A percentile compares a stretch with the other conserved stretches of the same genome.
phyloP scores from a whole-genome alignment of 2,797 vertebrate species.

The Hoplostethus atlanticus region DNA sequence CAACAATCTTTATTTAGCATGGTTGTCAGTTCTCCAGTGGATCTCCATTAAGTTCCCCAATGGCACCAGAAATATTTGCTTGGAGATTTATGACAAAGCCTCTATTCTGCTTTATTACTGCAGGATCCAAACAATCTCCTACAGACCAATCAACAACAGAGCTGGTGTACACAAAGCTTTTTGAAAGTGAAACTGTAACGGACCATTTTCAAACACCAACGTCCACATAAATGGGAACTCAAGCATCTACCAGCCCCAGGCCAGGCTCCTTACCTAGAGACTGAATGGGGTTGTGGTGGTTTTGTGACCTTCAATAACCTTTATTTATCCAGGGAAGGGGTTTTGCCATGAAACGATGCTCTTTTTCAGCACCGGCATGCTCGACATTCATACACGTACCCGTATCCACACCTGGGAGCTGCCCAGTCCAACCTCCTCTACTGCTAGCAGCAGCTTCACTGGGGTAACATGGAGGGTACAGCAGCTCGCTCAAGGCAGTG shows the following conservation, averaged over 20 bases:
- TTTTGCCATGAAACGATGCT: background rate
- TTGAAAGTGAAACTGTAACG: background rate
- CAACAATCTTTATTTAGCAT: no score
- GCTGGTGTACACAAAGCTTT: background rate
- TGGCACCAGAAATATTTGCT: no score
- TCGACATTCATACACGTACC: background rate
- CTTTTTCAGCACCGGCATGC: background rate
- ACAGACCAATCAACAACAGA: background rate
- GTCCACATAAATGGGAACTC: background rate
- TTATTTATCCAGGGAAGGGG: background rate
- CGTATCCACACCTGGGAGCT: background rate
- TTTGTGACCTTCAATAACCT: background rate
- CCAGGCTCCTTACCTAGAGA: background rate
- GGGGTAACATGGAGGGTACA: background rate
- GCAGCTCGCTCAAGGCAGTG: no score
- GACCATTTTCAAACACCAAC: background rate
- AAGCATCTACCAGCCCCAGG: background rate
- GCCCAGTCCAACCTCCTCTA: background rate
- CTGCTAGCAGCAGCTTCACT: background rate
- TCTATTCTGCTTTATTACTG: background rate
- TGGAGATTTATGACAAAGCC: no score
- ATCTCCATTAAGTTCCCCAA: no score
- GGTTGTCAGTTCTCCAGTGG: no score
- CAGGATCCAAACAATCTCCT: background rate
- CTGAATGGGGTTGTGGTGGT: background rate